Conservation (phyloP, 2,888 invertebrate genomes). For the Tetheella fluctuosa region DNA sequence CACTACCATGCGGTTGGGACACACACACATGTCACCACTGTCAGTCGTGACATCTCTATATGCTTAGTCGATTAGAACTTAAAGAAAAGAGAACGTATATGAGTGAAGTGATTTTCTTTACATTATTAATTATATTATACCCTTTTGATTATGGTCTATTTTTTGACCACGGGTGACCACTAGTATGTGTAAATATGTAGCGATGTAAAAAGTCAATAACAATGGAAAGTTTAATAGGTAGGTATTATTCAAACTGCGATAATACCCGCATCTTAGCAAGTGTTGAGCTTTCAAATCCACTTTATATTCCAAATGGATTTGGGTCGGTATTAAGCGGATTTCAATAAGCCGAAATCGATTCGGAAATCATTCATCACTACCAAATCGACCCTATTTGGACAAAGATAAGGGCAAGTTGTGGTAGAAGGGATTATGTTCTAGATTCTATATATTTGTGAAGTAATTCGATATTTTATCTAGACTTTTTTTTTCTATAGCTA, state of each 20-base stretch:
- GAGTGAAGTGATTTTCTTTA: too few relatives aligned
- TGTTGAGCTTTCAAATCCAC: constrained; percentile 4
- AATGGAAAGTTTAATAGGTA: constrained; percentile 1
- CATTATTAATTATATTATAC: too few relatives aligned
- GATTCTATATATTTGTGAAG: background rate
- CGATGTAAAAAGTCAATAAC: background rate
- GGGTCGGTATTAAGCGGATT: constrained; percentile 39
- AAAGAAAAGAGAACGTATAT: too few relatives aligned
- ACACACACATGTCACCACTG: too few relatives aligned
- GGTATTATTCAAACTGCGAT: background rate
- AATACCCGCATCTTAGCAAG: constrained; percentile 7
- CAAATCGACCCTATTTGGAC: constrained; percentile 17
- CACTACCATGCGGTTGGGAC: too few relatives aligned
- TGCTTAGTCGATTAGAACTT: too few relatives aligned
- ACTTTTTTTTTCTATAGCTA: background rate
- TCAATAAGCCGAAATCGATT: constrained; percentile 42
- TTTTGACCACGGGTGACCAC: too few relatives aligned
- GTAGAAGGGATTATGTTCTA: background rate
- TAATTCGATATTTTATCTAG: background rate
- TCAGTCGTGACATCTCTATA: too few relatives aligned
- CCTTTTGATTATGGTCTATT: too few relatives aligned
- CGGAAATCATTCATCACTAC: constrained; percentile 39
- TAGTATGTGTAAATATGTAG: too few relatives aligned
- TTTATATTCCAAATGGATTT: constrained; percentile 29
- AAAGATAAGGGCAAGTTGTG: constrained; percentile 4